These are phyloP conservation scores for Isotomurus palustris DNA, from an alignment of 2,888 invertebrate genomes.

Conservation along the genomic window DNA sequence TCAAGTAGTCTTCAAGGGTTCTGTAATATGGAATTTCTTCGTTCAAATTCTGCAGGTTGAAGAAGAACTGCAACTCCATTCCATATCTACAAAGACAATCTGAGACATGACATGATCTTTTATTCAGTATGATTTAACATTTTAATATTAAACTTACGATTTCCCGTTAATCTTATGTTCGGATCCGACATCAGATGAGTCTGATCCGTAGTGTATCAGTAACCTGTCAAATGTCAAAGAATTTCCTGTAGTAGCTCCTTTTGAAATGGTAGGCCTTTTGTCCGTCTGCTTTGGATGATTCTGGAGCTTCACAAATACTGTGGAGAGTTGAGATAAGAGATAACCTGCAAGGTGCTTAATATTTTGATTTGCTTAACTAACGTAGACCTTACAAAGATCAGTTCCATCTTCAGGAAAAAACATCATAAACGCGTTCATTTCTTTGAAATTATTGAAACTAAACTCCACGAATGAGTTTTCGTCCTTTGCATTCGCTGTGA, in stretches of 20 bases:
- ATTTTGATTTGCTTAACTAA: not conserved
- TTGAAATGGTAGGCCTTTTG: conserved; percentile 2
- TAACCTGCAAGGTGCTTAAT: not conserved
- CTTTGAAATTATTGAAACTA: conserved; percentile 9
- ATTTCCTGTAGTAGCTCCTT: conserved; percentile 9
- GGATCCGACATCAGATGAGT: not conserved
- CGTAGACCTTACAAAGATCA: conserved; percentile 17
- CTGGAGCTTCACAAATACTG: conserved; percentile 13
- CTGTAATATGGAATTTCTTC: not conserved
- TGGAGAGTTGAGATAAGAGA: not conserved
- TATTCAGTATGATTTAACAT: not conserved
- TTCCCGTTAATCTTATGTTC: conserved; percentile 15
- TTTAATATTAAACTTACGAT: not conserved
- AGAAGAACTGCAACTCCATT: conserved; percentile 18
- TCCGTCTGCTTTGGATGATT: not conserved
- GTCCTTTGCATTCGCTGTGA: not conserved
- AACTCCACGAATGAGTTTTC: conserved; percentile 9
- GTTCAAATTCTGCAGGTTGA: not conserved
- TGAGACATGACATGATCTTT: not conserved
- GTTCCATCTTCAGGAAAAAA: conserved; percentile 20
- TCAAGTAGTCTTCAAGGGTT: conserved; percentile 1
- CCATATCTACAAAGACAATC: conserved; percentile 3
- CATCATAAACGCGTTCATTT: conserved; percentile 19
- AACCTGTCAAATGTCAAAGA: conserved; percentile 7
- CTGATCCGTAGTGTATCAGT: conserved; percentile 8